Base-by-base conservation (phyloP, 1,140 invertebrate species). In the Vanessa atalanta region DNA sequence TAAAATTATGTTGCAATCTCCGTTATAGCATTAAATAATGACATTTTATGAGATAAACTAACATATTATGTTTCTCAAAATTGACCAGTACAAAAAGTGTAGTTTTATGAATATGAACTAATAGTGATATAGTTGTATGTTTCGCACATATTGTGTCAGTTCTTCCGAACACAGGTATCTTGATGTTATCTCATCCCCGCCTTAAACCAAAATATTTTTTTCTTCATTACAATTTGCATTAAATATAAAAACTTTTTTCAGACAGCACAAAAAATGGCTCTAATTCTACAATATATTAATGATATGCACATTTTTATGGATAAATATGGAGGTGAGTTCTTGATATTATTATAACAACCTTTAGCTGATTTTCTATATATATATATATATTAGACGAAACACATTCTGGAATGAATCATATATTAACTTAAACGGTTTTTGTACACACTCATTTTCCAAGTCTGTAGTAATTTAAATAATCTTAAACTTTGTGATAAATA, bases 241-340 rank as follows among this genome's bases (percentile, higher is more conserved):
- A 47, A 13, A 60, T 43, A 47, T 75, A 57, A 48, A 31, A 61
- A 31, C 57, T 61, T 61, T 85, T 88, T 93, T 86, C 85, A 93
- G 93, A 88, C 81, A 82, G 80, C 78, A 75, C 83, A 78, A 89
- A 78, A 43, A 88, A 94, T 94, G 93, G 91, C 93, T 79, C 83
- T 93, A 88, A 87, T 93, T 82, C 83, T 93, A 77, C 86, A 93
- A 77, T 92, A 91, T 82, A 82, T 94, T 79, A 90, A 88, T 81
- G 88, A 92, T 83, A 89, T 93, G 78, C 88, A 93, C 79, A 76
- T 85, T 76, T 92, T 90, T 85, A 88, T 93, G 86, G 92, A 93
- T 76, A 94, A 93, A 90, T 90, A 93, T 89, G 93, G 92, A 91
- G 93, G 93, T 94, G 70, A 90, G 93, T 85, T 70, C n/a, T 23